A percentile compares a stretch with the other conserved stretches of the same genome.
These are phyloP conservation scores for Notodonta dromedarius DNA, from an alignment of 2,888 invertebrate genomes.

Conservation along the genomic window DNA sequence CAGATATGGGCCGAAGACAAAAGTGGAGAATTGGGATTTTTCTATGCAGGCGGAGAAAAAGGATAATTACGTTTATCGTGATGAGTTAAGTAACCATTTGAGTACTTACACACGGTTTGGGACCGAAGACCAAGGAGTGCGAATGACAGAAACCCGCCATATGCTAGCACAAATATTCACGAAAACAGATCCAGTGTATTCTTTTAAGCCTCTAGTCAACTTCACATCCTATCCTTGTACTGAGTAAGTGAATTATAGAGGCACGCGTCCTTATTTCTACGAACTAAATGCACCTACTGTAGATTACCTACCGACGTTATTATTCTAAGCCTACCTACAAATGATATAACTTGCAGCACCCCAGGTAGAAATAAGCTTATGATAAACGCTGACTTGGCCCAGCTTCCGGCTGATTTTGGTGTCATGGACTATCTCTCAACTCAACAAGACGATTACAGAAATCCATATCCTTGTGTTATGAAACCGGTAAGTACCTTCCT, in stretches of 20 bases:
- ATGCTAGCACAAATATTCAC: slow-evolving; percentile 75
- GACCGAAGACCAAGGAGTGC: slow-evolving; percentile 61
- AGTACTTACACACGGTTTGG: slow-evolving; percentile 79
- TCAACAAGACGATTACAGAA: slow-evolving; percentile 81
- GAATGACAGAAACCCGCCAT: slow-evolving; percentile 72
- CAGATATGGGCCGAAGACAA: slow-evolving; percentile 64
- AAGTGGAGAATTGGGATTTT: slow-evolving; percentile 77
- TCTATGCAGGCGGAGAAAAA: slow-evolving; percentile 68
- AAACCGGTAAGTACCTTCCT: slow-evolving; percentile 66
- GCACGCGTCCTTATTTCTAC: too few relatives aligned
- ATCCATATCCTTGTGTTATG: slow-evolving; percentile 72
- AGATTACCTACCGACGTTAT: too few relatives aligned
- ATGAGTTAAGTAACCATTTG: slow-evolving; percentile 70
- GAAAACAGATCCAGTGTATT: slow-evolving; percentile 70
- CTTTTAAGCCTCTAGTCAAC: slow-evolving; percentile 74
- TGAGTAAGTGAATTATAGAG: slow-evolving; percentile 59
- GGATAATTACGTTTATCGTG: slow-evolving; percentile 79
- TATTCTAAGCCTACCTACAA: too few relatives aligned
- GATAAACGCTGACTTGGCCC: slow-evolving; percentile 69
- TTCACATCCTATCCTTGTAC: slow-evolving; percentile 79
- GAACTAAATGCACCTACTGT: too few relatives aligned
- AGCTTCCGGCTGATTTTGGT: slow-evolving; percentile 69
- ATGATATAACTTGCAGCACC: slow-evolving; percentile 51
- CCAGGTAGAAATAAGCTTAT: slow-evolving; percentile 73
- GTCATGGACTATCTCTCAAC: slow-evolving; percentile 76